Percentiles rank a stretch among this genome's conserved stretches.
phyloP scores from a whole-genome alignment of 64 coral and sea anemone species.

The Montipora sp. region DNA sequence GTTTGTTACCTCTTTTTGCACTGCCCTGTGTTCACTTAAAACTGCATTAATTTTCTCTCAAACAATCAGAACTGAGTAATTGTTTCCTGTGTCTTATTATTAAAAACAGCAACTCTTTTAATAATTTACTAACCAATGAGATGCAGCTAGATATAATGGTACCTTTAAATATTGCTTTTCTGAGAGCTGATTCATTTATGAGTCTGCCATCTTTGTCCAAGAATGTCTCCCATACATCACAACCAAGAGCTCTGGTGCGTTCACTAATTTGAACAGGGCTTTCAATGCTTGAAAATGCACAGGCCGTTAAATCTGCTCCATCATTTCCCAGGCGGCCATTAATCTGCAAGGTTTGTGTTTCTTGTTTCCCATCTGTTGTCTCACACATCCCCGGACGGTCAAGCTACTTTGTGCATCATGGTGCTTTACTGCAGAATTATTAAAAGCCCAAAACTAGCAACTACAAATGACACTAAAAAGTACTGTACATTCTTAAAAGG shows the following conservation, averaged over 20 bases:
- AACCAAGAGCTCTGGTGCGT: slow-evolving; percentile 59
- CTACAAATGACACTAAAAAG: too few relatives aligned
- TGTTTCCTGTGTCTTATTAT: too few relatives aligned
- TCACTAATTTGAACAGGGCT: slow-evolving; percentile 86
- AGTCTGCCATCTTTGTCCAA: slow-evolving; percentile 89
- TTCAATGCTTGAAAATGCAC: neutral
- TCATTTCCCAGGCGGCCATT: neutral
- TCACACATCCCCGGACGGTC: slow-evolving; percentile 2
- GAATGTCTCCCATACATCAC: slow-evolving; percentile 64
- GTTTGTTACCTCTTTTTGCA: too few relatives aligned
- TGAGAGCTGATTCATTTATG: slow-evolving; percentile 73
- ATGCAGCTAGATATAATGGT: neutral
- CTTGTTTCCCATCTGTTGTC: neutral
- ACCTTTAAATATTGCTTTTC: slow-evolving; percentile 92
- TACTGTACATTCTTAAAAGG: too few relatives aligned
- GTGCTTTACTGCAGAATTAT: neutral
- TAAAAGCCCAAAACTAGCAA: neutral
- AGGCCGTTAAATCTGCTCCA: neutral
- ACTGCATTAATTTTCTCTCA: too few relatives aligned
- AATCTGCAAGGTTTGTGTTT: neutral
- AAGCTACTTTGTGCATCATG: neutral
- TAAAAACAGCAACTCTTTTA: too few relatives aligned
- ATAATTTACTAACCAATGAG: too few relatives aligned
- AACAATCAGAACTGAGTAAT: too few relatives aligned
- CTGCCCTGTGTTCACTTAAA: too few relatives aligned